Base-by-base conservation (phyloP, 2,797 vertebrate genomes). In the Craterocephalus amniculus region DNA sequence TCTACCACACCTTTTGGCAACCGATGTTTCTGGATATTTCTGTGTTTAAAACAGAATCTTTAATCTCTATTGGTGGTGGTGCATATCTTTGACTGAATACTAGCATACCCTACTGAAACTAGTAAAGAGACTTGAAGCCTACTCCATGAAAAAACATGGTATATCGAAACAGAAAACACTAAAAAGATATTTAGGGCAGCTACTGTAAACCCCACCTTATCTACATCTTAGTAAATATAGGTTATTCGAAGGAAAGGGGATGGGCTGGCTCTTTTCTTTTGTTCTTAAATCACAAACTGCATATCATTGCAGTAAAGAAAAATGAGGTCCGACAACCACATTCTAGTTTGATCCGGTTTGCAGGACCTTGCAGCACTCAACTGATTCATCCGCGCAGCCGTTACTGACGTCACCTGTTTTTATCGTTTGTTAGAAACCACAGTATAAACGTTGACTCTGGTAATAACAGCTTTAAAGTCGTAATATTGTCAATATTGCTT, bases 341-440 rank as follows among this genome's bases (percentile, higher is more conserved):
- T 88, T 91, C 94, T 76, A 68, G 94, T 93, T 92, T 83, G 34
- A 92, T 83, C 93, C 80, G 86, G 94, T 91, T 88, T 85, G 60
- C 27, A 1, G 20, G 66, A 34, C 76, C 74, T 31, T 66, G 45
- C 85, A 52, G 67, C 76, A 54, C 22, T 31, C 55, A 63, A 62
- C 32, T 12, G 67, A 94, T 92, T 24, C 72, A 57, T 93, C 87
- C 94, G 93, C 91, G 32, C 20, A 60, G 66, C 40, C 40, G 20
- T 43, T 78, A 20, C 2, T 92, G 91, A 94, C 93, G 92, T 91
- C 78, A 81, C 55, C 63, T 80, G 65, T 87, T 84, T 68, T 84
- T 52, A 2, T 26, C 20, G 52, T 36, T 63, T 45, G 18, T 38
- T 12, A 2, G 24, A 45, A 55, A 4, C 10, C 1, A 0, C 10